A percentile compares a stretch with the other conserved stretches of the same genome.
Evolutionary conservation across 2,113 vertebrate species (phyloP).

Genomic region (Thamnaconus septentrionalis): DNA sequence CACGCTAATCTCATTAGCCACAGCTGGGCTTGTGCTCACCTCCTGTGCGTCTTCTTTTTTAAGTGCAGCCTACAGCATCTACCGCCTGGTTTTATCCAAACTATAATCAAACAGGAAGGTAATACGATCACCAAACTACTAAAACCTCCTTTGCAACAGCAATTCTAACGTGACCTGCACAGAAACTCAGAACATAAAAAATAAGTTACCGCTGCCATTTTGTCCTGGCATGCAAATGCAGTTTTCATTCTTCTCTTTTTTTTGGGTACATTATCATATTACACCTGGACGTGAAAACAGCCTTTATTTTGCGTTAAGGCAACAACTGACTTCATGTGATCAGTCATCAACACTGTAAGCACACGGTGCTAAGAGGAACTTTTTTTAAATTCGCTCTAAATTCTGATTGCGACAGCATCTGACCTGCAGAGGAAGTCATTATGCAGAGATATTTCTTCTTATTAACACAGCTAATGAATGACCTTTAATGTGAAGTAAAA

Average conservation of each 20-base stretch:
- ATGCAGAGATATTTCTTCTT: slow-evolving; percentile 40
- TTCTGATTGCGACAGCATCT: slow-evolving; percentile 21
- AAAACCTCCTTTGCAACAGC: too few relatives aligned
- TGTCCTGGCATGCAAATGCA: too few relatives aligned
- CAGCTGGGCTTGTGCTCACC: too few relatives aligned
- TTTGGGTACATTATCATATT: neutral
- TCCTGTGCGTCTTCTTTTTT: too few relatives aligned
- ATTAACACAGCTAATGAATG: slow-evolving; percentile 61
- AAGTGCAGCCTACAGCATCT: too few relatives aligned
- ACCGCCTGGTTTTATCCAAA: too few relatives aligned
- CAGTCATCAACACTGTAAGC: slow-evolving; percentile 21
- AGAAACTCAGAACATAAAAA: too few relatives aligned
- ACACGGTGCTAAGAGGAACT: slow-evolving; percentile 31
- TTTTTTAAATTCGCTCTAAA: slow-evolving; percentile 34
- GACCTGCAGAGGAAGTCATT: slow-evolving; percentile 48
- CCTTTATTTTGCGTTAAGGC: neutral
- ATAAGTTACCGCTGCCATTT: too few relatives aligned
- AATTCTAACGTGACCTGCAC: too few relatives aligned
- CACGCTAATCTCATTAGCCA: neutral
- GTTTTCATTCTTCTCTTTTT: too few relatives aligned
- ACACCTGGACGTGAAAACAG: slow-evolving; percentile 14
- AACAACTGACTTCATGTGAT: slow-evolving; percentile 19
- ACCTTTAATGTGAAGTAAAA: slow-evolving; percentile 65
- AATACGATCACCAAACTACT: too few relatives aligned
- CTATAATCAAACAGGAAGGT: too few relatives aligned